Evolutionary conservation across 2,113 vertebrate genomes (phyloP), one percentile per base, ranked within the genome.

Genomic region (Saccopteryx leptura): DNA sequence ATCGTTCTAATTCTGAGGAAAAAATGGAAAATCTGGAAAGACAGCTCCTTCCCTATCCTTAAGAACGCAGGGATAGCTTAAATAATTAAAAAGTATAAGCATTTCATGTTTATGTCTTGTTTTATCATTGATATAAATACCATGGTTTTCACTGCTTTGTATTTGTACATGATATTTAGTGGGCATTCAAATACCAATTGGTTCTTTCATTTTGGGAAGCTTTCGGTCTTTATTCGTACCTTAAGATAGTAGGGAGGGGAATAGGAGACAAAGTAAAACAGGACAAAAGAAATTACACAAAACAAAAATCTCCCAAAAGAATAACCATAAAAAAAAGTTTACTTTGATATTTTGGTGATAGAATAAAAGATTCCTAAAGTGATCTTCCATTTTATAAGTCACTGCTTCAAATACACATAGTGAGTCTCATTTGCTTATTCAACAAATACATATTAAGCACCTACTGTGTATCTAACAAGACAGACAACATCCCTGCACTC

Each of bases 241-340:
- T 93, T 75, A 65, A 95, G 18, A 92, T 72, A 11, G 13, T 23
- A 19, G 15, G 15, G 26, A 24, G 8, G 2, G 11, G 23, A 66
- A 66, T 28, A 65, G 18, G 33, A 76, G 26, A 21, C 17, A 88
- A 90, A 92, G 26, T 92, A 76, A 85, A 81, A 61, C 0, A 61
- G 21, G 28, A 63, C 6, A 85, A 46, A 87, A 63, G 28, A 88
- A 89, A 82, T 10, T 68, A 58, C 7, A 68, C 5, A 88, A 93
- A 93, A 83, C 4, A 95, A 83, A 79, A 71, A 31, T 84, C 88
- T 95, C 18, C 58, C 94, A 66, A 56, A 84, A 80, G 54, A 89
- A 84, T 80, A 78, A 65, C 10, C 10, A 50, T 48, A 33, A 63
- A 66, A 82, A 24, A 91, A 89, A 78, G 9, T 87, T 89, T 75